Percentiles rank a stretch among this genome's conserved stretches.
Conservation (phyloP, 1,140 invertebrate genomes). For the Tetraneura akinire region DNA sequence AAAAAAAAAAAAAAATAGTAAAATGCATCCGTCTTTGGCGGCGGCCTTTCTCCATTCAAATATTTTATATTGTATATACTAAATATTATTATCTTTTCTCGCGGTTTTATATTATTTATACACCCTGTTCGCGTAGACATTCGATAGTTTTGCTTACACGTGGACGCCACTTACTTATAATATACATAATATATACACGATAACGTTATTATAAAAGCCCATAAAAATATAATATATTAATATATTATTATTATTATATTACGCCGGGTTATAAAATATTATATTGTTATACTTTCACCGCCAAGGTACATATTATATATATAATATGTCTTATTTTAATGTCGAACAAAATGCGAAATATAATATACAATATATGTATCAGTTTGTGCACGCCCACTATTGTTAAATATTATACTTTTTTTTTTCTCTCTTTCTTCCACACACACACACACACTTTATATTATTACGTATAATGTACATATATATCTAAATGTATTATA, state of each 20-base stretch:
- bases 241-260: neutral
- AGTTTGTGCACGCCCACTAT: slow-evolving; percentile 23
- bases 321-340: neutral
- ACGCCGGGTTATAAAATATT: too few species aligned
- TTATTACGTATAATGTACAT: neutral
- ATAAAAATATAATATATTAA: neutral
- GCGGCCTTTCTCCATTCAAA: neutral
- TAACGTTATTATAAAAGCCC: too few species aligned
- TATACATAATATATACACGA: too few species aligned
- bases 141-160: neutral
- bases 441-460: neutral
- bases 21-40: slow-evolving; percentile 5
- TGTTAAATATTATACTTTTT: slow-evolving; percentile 8
- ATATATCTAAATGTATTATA: neutral
- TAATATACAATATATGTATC: slow-evolving; percentile 3
- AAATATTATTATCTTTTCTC: slow-evolving; percentile 1
- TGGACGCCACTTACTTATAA: too few species aligned
- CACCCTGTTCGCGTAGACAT: neutral
- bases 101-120: neutral
- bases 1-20: too few species aligned
- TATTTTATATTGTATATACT: too few species aligned
- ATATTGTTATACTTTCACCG: neutral
- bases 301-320: neutral
- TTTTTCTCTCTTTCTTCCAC: too few species aligned
- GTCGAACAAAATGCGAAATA: slow-evolving; percentile 7